Evolutionary conservation across 2,113 vertebrate species (phyloP).

Genomic region (Pterocles gutturalis): DNA sequence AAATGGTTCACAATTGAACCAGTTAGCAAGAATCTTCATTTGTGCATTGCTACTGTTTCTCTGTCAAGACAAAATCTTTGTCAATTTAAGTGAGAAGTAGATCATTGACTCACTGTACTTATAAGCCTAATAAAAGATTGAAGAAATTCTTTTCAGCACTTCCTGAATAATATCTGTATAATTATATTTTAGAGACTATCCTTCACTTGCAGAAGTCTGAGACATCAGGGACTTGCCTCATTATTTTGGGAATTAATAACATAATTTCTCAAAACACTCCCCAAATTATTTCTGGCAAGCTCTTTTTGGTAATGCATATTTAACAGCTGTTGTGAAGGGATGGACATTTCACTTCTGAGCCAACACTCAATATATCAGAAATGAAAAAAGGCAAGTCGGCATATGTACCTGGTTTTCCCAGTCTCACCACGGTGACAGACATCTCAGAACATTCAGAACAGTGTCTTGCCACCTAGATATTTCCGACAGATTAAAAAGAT

Average conservation of each 20-base stretch:
- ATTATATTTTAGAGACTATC: neutral
- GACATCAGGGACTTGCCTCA: neutral
- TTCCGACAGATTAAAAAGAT: constrained; percentile 25
- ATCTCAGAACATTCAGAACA: neutral
- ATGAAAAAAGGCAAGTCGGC: neutral
- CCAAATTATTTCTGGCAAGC: neutral
- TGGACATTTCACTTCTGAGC: neutral
- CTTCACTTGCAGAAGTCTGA: neutral
- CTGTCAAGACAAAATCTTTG: neutral
- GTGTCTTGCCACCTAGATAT: neutral
- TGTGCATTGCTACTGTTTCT: neutral
- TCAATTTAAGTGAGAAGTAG: neutral
- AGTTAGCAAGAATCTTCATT: neutral
- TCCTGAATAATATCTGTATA: neutral
- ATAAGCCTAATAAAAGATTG: neutral
- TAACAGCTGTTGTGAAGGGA: neutral
- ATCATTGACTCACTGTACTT: neutral
- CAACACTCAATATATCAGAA: neutral
- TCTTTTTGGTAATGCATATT: neutral
- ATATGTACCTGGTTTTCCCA: neutral
- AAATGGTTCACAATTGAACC: neutral
- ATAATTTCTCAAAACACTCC: neutral
- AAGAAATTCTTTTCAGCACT: neutral
- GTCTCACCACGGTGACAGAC: neutral
- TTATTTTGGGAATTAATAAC: neutral